Evolutionary conservation across 2,797 vertebrate genomes (phyloP).

Genomic region (Orestias chungarensis): DNA sequence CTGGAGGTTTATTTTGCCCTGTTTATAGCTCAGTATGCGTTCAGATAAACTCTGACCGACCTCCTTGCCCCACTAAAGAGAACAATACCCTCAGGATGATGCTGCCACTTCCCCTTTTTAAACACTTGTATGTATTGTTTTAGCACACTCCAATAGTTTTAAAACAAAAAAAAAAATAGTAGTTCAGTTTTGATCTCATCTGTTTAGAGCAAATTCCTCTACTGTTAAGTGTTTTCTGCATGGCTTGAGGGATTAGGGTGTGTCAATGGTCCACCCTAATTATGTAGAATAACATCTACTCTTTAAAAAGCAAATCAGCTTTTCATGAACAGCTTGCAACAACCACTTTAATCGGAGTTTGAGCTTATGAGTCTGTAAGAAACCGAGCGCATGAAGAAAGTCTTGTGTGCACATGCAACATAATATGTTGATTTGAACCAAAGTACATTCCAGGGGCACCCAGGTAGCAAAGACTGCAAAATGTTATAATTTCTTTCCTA

Average conservation of each 20-base stretch:
- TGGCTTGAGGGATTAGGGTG: background rate
- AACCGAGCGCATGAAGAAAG: background rate
- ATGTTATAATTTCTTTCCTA: background rate
- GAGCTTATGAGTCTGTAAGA: background rate
- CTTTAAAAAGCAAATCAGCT: background rate
- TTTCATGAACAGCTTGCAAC: background rate
- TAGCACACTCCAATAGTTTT: no score
- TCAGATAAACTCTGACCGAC: background rate
- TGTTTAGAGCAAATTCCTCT: background rate
- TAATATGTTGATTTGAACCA: background rate
- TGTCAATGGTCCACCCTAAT: background rate
- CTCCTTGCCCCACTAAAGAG: background rate
- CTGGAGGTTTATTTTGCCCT: background rate
- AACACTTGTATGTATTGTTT: no score
- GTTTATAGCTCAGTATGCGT: background rate
- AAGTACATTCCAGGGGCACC: background rate
- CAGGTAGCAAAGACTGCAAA: background rate
- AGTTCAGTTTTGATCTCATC: background rate
- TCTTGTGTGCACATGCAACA: constrained; percentile 7
- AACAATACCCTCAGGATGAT: background rate
- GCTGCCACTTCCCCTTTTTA: no score
- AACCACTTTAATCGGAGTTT: background rate
- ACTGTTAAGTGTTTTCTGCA: background rate
- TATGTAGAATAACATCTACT: background rate
- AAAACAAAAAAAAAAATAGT: no score